Evolutionary conservation across 2,797 vertebrate genomes (phyloP), one percentile per base, ranked within the genome.

Genomic region (Potorous gilbertii): DNA sequence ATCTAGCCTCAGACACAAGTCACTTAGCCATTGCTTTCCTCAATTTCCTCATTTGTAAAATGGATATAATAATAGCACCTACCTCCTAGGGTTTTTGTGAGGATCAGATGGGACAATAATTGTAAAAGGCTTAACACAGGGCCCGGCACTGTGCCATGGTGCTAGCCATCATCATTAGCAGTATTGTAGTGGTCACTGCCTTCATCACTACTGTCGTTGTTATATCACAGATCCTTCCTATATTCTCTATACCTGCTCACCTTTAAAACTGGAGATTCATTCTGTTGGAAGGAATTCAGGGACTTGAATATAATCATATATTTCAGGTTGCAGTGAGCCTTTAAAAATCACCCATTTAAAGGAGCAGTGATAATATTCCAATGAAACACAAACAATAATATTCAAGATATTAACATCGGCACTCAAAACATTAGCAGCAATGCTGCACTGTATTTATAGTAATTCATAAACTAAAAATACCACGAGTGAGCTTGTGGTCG

Each of bases 351-450:
- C 3, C 54, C 46, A 40, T 93, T 92, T 95, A 56, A 90, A 91
- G 55, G 93, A n/a, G 91, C 92, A 28, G 3, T 87, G 95, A 34
- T 93, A 92, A 94, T 55, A 90, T 34, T 59, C 54, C 55, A 9
- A 94, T 59, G 92, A 91, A 95, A 92, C 92, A 40, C n/a, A 81
- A 46, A 91, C 56, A 89, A 50, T 46, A 81, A 55, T 21, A 59
- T 94, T 81, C 3, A 3, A 52, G 27, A 40, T 91, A 92, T 55
- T 92, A 96, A 95, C 40, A 55, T 18, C 40, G 57, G 94, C 55
- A 54, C 92, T 66, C 91, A 96, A 97, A 95, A 93, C 94, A 96
- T 55, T 92, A 90, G 57, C 89, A 91, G 62, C 50, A 55, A 95
- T 46, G 66, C n/a, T n/a, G 27, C 28, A 54, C 90, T 94, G 21